A percentile compares a stretch with the other conserved stretches of the same genome.
phyloP scores from a whole-genome alignment of 2,888 invertebrate species.

The Diadromus collaris region DNA sequence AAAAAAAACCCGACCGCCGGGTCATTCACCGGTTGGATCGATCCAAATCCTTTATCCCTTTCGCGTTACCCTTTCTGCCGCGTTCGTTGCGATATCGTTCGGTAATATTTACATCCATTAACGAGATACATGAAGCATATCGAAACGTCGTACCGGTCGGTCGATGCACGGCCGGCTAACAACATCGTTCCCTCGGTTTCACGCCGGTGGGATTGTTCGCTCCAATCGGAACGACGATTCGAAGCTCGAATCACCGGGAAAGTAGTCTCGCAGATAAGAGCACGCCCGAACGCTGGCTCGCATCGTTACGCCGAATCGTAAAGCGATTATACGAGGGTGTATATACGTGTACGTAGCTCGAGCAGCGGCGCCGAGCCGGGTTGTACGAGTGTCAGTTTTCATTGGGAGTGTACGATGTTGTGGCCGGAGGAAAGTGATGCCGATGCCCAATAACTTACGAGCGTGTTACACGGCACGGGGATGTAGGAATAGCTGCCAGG shows the following conservation, averaged over 20 bases:
- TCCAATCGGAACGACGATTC: slow-evolving; percentile 56
- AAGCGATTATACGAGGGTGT: slow-evolving; percentile 68
- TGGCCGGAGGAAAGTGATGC: slow-evolving; percentile 48
- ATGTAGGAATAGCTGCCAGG: slow-evolving; percentile 31
- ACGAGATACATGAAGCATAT: slow-evolving; percentile 46
- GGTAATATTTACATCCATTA: slow-evolving; percentile 58
- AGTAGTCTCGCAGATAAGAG: slow-evolving; percentile 59
- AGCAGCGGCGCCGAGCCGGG: slow-evolving; percentile 30
- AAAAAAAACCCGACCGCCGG: background rate
- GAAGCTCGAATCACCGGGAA: slow-evolving; percentile 57
- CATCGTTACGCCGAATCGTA: slow-evolving; percentile 69
- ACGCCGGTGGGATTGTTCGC: slow-evolving; percentile 25
- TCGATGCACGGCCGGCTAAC: slow-evolving; percentile 47
- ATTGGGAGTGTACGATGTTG: slow-evolving; percentile 42
- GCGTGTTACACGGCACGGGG: slow-evolving; percentile 32
- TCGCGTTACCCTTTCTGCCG: slow-evolving; percentile 43
- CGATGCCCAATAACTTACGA: slow-evolving; percentile 58
- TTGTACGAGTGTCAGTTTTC: slow-evolving; percentile 51
- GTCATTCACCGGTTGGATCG: slow-evolving; percentile 1
- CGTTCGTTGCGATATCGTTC: slow-evolving; percentile 52
- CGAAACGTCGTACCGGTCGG: slow-evolving; percentile 41
- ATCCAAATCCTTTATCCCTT: slow-evolving; percentile 38
- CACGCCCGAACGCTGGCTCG: slow-evolving; percentile 66
- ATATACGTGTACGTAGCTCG: slow-evolving; percentile 24
- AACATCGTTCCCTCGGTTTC: slow-evolving; percentile 31